A percentile compares a stretch with the other conserved stretches of the same genome.
Conservation (phyloP, 2,888 invertebrate species). For the Byasa hedistus region DNA sequence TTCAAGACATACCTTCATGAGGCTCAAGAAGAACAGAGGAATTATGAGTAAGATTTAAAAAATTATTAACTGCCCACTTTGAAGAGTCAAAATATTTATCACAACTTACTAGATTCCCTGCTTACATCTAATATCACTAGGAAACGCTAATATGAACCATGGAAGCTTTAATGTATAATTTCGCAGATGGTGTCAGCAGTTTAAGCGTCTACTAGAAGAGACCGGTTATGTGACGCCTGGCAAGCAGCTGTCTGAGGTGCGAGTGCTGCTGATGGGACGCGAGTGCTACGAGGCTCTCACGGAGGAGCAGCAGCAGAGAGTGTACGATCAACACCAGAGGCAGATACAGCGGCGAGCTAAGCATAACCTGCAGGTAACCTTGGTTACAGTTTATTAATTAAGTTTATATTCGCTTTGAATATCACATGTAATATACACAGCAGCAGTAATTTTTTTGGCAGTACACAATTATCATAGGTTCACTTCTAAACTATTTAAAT, state of each 20-base stretch:
- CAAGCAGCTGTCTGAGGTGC: conserved; percentile 93
- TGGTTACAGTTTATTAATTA: no score
- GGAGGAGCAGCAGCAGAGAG: conserved; percentile 93
- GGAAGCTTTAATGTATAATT: no score
- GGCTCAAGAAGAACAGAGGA: conserved; percentile 94
- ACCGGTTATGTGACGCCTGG: conserved; percentile 97
- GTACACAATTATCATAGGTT: no score
- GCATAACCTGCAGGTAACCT: conserved; percentile 87
- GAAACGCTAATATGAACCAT: no score
- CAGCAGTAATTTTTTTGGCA: no score
- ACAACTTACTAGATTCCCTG: no score
- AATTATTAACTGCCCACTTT: no score
- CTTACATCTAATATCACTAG: no score
- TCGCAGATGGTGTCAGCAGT: conserved; percentile 93
- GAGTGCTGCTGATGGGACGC: conserved; percentile 94
- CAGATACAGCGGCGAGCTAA: conserved; percentile 94
- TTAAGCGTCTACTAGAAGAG: conserved; percentile 94
- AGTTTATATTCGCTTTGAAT: no score
- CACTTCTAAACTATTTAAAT: no score
- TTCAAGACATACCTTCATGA: conserved; percentile 95
- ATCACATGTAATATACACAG: no score
- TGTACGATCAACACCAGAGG: conserved; percentile 96
- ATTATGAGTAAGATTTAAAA: conserved; percentile 87
- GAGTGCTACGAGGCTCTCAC: conserved; percentile 96
- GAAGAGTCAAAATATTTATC: no score